Percentiles rank a stretch among this genome's conserved stretches.
These are phyloP conservation scores for Allolobophora icterica DNA, from an alignment of 2,888 invertebrate genomes.

Conservation along the genomic window DNA sequence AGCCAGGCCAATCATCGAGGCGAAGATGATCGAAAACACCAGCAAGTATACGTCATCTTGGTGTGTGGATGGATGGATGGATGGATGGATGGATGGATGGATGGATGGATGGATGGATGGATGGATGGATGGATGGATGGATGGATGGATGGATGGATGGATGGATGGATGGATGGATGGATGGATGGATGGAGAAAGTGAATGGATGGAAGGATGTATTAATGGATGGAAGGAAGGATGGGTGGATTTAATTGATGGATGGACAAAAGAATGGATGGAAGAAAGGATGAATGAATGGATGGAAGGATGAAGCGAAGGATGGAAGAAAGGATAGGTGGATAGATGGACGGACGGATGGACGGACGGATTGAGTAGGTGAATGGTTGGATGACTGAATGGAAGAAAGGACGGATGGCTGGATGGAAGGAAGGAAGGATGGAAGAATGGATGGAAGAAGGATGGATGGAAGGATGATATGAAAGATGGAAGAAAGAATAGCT, in stretches of 20 bases:
- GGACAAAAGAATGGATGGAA: no score
- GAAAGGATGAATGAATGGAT: no score
- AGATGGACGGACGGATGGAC: no score
- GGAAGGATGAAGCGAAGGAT: no score
- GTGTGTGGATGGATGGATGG: background rate
- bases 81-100: background rate
- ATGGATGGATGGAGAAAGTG: background rate
- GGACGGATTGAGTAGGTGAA: no score
- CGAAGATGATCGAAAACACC: slow-evolving; percentile 32
- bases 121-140: background rate
- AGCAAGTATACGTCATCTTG: background rate
- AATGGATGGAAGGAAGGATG: background rate
- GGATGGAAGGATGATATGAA: no score
- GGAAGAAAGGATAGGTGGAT: no score
- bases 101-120: background rate
- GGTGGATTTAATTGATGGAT: background rate
- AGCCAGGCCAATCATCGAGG: slow-evolving; percentile 76
- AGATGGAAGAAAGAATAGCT: no score
- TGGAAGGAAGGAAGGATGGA: no score
- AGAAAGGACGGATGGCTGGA: no score
- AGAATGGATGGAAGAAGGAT: no score
- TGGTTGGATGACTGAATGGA: no score
- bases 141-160: background rate
- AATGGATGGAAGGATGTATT: background rate
- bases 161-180: background rate